A percentile compares a stretch with the other conserved stretches of the same genome.
Conservation (phyloP, 2,797 vertebrate genomes). For the Rhynchonycteris naso region DNA sequence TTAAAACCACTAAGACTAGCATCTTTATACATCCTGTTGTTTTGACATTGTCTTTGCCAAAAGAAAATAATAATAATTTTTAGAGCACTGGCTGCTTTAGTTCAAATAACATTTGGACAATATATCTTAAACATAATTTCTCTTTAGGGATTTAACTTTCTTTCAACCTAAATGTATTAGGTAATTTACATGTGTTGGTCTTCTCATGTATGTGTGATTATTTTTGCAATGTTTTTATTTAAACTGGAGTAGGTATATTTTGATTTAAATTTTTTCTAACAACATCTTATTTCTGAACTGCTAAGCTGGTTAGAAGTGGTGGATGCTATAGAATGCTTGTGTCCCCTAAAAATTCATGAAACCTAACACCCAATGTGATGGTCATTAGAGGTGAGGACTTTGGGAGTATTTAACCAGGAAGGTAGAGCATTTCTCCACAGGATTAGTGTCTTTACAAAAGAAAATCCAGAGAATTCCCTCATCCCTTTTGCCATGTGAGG, state of each 20-base stretch:
- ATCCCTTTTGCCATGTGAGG: neutral
- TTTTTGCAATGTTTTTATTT: constrained; percentile 53
- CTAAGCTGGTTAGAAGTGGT: constrained; percentile 24
- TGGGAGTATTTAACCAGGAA: neutral
- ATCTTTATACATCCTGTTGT: constrained; percentile 15
- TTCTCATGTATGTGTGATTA: neutral
- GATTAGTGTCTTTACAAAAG: neutral
- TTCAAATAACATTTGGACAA: neutral
- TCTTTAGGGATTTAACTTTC: constrained; percentile 32
- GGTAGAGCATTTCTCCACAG: neutral
- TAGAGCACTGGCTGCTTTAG: neutral
- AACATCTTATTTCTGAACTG: constrained; percentile 40
- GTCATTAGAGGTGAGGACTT: neutral
- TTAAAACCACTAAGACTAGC: neutral
- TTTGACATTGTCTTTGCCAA: neutral
- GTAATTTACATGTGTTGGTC: neutral
- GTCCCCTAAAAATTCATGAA: neutral
- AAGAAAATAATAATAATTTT: neutral
- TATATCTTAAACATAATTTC: constrained; percentile 25
- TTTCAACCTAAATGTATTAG: neutral
- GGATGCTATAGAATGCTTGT: neutral
- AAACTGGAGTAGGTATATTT: neutral
- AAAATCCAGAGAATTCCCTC: neutral
- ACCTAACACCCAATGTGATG: neutral
- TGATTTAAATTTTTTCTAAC: constrained; percentile 34